Conservation (phyloP, 1,140 invertebrate species). For the Diploscapter pachys region DNA sequence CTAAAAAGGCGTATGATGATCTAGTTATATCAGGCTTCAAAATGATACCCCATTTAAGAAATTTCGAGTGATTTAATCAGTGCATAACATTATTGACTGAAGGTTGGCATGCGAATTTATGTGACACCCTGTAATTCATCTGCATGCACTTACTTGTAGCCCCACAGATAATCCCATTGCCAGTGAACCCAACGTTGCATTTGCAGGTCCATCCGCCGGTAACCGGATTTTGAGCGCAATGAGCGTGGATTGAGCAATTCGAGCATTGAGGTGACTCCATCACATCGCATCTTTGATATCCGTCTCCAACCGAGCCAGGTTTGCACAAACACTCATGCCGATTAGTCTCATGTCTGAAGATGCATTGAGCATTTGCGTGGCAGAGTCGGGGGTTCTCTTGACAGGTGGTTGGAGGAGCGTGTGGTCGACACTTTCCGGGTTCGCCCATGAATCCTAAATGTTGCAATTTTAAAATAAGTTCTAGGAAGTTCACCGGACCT, state of each 20-base stretch:
- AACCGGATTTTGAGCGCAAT: constrained; percentile 51
- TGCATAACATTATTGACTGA: too few species aligned
- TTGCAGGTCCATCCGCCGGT: constrained; percentile 48
- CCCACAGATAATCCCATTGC: constrained; percentile 71
- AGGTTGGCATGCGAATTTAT: too few species aligned
- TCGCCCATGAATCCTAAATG: constrained; percentile 69
- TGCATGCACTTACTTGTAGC: constrained; percentile 63
- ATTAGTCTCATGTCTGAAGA: constrained; percentile 64
- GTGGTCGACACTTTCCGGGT: constrained; percentile 68
- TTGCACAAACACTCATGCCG: constrained; percentile 72
- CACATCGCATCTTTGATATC: constrained; percentile 60
- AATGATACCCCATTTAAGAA: too few species aligned
- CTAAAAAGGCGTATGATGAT: too few species aligned
- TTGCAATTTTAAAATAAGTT: neutral
- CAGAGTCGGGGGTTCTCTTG: constrained; percentile 57
- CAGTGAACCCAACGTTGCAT: constrained; percentile 66
- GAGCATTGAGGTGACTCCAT: constrained; percentile 46
- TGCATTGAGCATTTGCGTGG: constrained; percentile 68
- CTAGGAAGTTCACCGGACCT: constrained; percentile 29
- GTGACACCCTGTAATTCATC: too few species aligned
- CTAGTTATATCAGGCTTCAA: too few species aligned
- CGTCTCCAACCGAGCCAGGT: constrained; percentile 74
- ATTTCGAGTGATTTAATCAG: too few species aligned
- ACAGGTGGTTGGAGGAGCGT: constrained; percentile 45
- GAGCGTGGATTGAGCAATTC: constrained; percentile 57